These are phyloP conservation scores for Eumerus sabulonum DNA, from an alignment of 2,888 invertebrate species.

Conservation along the genomic window DNA sequence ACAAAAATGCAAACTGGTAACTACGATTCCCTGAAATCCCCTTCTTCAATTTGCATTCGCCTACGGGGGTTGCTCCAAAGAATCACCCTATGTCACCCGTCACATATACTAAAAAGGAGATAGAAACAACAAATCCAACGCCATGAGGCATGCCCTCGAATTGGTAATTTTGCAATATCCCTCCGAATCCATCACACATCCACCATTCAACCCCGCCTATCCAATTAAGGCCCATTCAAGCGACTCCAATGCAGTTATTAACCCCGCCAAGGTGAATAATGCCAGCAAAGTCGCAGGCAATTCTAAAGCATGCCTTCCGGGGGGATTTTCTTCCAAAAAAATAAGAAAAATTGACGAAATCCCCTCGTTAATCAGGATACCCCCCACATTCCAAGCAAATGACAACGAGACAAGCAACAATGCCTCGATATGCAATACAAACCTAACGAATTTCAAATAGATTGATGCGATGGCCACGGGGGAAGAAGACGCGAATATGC, in stretches of 20 bases:
- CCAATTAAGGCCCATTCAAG: conserved; percentile 44
- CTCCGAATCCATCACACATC: conserved; percentile 17
- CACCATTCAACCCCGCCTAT: conserved; percentile 6
- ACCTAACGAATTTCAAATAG: conserved; percentile 50
- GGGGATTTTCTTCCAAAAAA: conserved; percentile 44
- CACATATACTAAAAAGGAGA: conserved; percentile 28
- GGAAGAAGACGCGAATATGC: conserved; percentile 42
- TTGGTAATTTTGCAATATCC: conserved; percentile 32
- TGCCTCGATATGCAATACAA: conserved; percentile 43
- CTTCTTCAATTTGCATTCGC: conserved; percentile 27
- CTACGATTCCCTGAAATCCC: conserved; percentile 42
- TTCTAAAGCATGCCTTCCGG: conserved; percentile 38
- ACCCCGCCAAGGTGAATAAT: conserved; percentile 4
- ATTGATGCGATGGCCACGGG: conserved; percentile 34
- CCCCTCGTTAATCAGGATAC: conserved; percentile 60
- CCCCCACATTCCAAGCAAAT: background rate
- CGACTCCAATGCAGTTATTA: conserved; percentile 48
- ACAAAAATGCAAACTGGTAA: conserved; percentile 57
- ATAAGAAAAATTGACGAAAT: conserved; percentile 23
- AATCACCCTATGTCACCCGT: conserved; percentile 53
- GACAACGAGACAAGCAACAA: background rate
- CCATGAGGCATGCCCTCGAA: background rate
- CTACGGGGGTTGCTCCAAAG: conserved; percentile 43
- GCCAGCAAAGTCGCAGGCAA: background rate
- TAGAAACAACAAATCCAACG: background rate